A percentile compares a stretch with the other conserved stretches of the same genome.
Evolutionary conservation across 2,113 vertebrate genomes (phyloP).

Genomic region (Potamarius usumacintae): DNA sequence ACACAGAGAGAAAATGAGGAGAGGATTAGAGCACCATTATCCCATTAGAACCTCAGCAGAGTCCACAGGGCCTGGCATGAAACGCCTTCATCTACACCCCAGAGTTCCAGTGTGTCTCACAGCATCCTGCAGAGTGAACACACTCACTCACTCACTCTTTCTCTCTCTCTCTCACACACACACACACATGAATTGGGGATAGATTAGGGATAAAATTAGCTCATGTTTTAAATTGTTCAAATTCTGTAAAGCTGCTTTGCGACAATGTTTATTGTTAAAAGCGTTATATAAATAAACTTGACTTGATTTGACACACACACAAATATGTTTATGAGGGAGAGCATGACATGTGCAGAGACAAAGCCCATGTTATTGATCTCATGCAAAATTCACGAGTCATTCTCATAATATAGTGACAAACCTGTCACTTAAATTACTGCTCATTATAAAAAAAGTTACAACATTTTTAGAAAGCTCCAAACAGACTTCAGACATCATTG

Average conservation of each 20-base stretch:
- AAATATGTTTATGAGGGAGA: neutral
- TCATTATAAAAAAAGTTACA: neutral
- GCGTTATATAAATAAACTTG: no score
- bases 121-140: constrained; percentile 6
- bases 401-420: neutral
- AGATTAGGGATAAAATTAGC: no score
- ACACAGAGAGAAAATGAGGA: constrained; percentile 66
- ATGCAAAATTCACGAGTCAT: neutral
- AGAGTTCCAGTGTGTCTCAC: constrained; percentile 31
- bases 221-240: no score
- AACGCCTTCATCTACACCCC: constrained; percentile 61
- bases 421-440: neutral
- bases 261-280: no score
- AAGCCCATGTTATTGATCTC: neutral
- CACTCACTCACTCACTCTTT: neutral
- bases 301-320: neutral
- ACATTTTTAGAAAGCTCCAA: neutral
- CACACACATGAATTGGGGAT: no score
- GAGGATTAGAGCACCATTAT: constrained; percentile 81
- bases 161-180: no score
- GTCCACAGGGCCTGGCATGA: constrained; percentile 62
- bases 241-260: no score
- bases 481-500: neutral
- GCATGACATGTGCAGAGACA: neutral
- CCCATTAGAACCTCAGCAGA: constrained; percentile 71